A percentile compares a stretch with the other conserved stretches of the same genome.
phyloP scores from a whole-genome alignment of 2,888 invertebrate species.

The Brassicogethes aeneus region DNA sequence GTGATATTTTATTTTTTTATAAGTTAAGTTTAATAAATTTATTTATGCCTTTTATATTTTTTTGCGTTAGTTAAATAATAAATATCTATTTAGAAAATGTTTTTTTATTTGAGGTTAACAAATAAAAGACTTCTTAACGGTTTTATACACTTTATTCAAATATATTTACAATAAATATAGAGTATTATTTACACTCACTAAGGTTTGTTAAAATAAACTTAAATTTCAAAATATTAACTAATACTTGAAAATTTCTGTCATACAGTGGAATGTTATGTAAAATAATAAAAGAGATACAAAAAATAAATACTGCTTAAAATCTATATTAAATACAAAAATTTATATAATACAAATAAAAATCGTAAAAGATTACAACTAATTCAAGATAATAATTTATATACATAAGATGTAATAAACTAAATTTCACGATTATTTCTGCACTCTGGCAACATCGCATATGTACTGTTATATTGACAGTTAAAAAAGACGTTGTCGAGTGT shows the following conservation, averaged over 20 bases:
- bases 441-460: too few species aligned
- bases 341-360: neutral
- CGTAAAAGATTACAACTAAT: neutral
- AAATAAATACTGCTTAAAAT: neutral
- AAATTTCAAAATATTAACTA: constrained; percentile 17
- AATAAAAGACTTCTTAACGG: constrained; percentile 16
- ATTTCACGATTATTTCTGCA: too few species aligned
- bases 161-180: constrained; percentile 32
- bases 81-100: neutral
- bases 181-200: constrained; percentile 28
- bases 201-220: constrained; percentile 19
- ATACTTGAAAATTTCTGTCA: neutral
- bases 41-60: neutral
- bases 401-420: neutral
- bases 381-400: neutral
- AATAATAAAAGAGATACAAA: neutral
- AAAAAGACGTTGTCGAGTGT: too few species aligned
- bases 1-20: neutral
- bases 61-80: neutral
- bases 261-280: neutral
- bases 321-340: neutral
- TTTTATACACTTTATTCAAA: constrained; percentile 29
- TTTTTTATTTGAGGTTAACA: neutral
- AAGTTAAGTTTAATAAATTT: neutral
- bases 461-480: too few species aligned